These are phyloP conservation scores for Peromyscus melanophrys DNA, from an alignment of 2,797 vertebrate genomes.

Conservation along the genomic window DNA sequence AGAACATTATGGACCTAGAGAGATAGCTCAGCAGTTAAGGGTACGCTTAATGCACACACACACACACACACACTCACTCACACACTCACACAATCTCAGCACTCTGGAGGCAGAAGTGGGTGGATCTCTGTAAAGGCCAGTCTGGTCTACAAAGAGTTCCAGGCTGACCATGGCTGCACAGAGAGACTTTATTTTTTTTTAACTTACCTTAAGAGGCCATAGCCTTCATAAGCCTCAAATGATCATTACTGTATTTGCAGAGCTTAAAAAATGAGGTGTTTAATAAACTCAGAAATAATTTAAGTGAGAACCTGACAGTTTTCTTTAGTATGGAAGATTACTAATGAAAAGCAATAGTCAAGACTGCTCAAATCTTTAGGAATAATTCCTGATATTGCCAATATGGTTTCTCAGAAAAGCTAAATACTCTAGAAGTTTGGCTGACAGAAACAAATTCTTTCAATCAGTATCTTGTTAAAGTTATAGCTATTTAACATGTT, in stretches of 20 bases:
- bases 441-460: background rate
- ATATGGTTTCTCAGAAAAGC: conserved; percentile 19
- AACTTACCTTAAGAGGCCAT: conserved; percentile 20
- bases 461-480: background rate
- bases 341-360: conserved; percentile 36
- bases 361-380: background rate
- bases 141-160: background rate
- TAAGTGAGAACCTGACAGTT: conserved; percentile 22
- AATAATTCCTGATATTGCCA: background rate
- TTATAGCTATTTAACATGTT: conserved; percentile 1
- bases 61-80: background rate
- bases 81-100: background rate
- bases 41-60: background rate
- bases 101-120: background rate
- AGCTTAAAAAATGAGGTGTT: background rate
- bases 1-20: background rate
- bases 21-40: background rate
- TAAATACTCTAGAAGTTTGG: background rate
- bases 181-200: background rate
- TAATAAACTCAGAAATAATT: conserved; percentile 24
- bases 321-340: background rate
- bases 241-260: background rate
- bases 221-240: background rate
- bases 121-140: background rate
- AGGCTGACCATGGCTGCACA: background rate